These are phyloP conservation scores for Chorisops tibialis DNA, from an alignment of 2,888 invertebrate species.

Conservation along the genomic window DNA sequence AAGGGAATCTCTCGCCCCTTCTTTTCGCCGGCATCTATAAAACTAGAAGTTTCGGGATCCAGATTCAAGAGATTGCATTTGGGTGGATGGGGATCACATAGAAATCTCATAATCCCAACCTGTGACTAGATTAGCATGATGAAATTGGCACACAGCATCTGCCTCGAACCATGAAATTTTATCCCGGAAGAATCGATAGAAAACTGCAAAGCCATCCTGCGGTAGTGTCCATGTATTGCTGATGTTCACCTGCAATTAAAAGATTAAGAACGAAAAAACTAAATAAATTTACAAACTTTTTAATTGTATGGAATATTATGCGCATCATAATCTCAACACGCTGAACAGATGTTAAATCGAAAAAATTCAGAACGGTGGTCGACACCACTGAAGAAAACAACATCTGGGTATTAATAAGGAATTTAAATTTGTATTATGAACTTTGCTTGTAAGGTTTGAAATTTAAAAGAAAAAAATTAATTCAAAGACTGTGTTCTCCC, in stretches of 20 bases:
- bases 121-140: constrained; percentile 76
- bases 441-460: not conserved
- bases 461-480: not conserved
- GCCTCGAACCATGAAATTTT: constrained; percentile 82
- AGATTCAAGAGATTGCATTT: too few relatives aligned
- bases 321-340: too few relatives aligned
- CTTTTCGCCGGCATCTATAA: too few relatives aligned
- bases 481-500: not conserved
- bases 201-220: constrained; percentile 75
- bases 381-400: too few relatives aligned
- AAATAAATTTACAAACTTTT: too few relatives aligned
- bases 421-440: not conserved
- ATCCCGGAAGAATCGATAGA: constrained; percentile 80
- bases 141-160: constrained; percentile 78
- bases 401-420: too few relatives aligned
- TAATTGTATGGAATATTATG: too few relatives aligned
- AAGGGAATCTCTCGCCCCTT: not conserved
- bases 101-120: constrained; percentile 52
- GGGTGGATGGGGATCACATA: not conserved
- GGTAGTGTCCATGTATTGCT: constrained; percentile 80
- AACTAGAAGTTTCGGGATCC: too few relatives aligned
- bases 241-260: constrained; percentile 66
- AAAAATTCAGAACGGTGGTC: too few relatives aligned
- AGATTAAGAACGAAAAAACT: constrained; percentile 23
- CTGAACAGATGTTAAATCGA: too few relatives aligned